phyloP scores from a whole-genome alignment of 2,797 vertebrate genomes.

The Tragelaphus oryx region DNA sequence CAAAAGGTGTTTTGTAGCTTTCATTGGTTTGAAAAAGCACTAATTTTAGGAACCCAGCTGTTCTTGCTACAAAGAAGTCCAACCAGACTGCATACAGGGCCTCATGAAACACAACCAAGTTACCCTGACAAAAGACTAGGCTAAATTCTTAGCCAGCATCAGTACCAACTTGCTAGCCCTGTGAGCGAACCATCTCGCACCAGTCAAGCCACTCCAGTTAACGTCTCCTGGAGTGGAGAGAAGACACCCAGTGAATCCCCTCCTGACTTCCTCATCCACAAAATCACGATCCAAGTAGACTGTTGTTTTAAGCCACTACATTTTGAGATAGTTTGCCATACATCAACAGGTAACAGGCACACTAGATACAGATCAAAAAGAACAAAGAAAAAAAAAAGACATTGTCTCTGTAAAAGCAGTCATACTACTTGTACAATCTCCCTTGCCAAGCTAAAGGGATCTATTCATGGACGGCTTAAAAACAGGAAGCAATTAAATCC shows the following conservation, averaged over 20 bases:
- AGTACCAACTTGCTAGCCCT: neutral
- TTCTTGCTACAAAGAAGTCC: neutral
- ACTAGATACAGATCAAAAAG: neutral
- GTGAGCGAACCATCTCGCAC: neutral
- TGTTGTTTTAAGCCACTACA: neutral
- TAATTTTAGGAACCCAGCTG: neutral
- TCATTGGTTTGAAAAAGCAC: neutral
- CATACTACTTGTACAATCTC: slow-evolving; percentile 54
- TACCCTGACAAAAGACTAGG: neutral
- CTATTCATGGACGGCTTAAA: slow-evolving; percentile 71
- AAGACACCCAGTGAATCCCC: neutral
- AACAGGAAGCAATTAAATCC: slow-evolving; percentile 73
- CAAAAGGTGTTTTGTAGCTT: neutral
- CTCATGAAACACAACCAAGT: neutral
- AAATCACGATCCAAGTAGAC: neutral
- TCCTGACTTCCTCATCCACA: neutral
- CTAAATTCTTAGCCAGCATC: neutral
- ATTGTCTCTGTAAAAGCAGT: slow-evolving; percentile 37
- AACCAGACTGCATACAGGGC: neutral
- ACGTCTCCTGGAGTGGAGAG: neutral
- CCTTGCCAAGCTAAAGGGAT: slow-evolving; percentile 69
- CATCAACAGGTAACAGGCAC: neutral
- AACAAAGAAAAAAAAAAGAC: neutral
- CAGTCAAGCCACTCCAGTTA: neutral
- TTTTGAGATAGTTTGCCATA: neutral